Evolutionary conservation across 2,797 vertebrate genomes (phyloP).

Genomic region (Sebastes wilsoni): DNA sequence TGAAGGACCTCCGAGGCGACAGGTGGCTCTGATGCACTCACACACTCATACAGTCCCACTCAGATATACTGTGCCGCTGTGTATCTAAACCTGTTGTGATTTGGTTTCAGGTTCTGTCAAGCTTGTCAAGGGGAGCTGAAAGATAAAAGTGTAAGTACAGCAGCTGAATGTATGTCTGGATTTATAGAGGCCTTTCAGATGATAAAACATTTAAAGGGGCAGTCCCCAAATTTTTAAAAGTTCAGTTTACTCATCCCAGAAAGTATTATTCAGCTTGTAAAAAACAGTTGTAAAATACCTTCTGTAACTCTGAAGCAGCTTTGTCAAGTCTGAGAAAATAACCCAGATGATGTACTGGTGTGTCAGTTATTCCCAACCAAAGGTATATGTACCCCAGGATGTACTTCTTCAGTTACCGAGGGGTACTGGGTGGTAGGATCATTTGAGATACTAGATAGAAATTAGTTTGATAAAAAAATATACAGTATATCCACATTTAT

Average conservation of each 20-base stretch:
- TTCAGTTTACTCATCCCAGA: neutral
- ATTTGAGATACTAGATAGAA: too few species aligned
- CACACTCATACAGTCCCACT: neutral
- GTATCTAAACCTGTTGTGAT: conserved; percentile 11
- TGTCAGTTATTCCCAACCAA: neutral
- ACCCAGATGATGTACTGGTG: neutral
- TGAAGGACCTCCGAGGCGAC: conserved; percentile 83
- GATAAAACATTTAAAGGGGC: neutral
- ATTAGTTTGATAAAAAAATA: too few species aligned
- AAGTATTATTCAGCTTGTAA: neutral
- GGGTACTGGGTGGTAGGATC: too few species aligned
- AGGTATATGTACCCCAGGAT: too few species aligned
- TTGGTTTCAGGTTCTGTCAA: conserved; percentile 87
- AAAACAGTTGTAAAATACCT: neutral
- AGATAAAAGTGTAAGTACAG: conserved; percentile 89
- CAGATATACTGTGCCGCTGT: neutral
- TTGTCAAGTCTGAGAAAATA: neutral
- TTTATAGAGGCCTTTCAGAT: neutral
- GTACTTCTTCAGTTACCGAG: too few species aligned
- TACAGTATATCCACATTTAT: too few species aligned
- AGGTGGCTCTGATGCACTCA: conserved; percentile 71
- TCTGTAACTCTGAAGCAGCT: neutral
- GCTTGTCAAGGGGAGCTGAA: conserved; percentile 91
- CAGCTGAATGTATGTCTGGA: neutral
- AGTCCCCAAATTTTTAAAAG: neutral